Conservation (phyloP, 2,797 vertebrate species). For the Moxostoma hubbsi region DNA sequence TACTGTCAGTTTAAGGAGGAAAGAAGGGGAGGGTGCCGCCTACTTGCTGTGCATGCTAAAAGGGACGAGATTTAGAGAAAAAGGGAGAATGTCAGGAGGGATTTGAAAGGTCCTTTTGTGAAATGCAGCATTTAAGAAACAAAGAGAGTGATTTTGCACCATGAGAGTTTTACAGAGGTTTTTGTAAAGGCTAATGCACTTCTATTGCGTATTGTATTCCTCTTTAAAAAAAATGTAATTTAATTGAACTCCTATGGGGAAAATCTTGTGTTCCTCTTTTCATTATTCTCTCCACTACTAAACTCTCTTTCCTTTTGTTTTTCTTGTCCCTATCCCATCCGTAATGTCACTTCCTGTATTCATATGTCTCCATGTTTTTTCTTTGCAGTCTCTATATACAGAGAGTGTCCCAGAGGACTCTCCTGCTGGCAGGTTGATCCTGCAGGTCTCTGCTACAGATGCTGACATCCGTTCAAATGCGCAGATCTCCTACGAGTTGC, state of each 20-base stretch:
- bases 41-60: conserved; percentile 46
- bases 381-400: conserved; percentile 83
- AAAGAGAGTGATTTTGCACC: conserved; percentile 40
- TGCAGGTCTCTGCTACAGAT: conserved; percentile 91
- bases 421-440: conserved; percentile 86
- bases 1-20: conserved; percentile 18
- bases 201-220: conserved; percentile 32
- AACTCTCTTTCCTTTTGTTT: conserved; percentile 38
- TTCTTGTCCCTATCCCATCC: not conserved
- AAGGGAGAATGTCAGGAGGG: conserved; percentile 28
- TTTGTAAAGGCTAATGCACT: conserved; percentile 34
- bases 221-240: conserved; percentile 30
- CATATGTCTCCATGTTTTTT: conserved; percentile 4
- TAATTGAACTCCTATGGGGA: conserved; percentile 18
- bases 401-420: conserved; percentile 90
- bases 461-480: conserved; percentile 96
- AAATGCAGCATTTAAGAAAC: conserved; percentile 53
- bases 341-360: not conserved
- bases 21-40: conserved; percentile 7
- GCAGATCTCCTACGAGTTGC: conserved; percentile 89
- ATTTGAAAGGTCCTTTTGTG: conserved; percentile 51
- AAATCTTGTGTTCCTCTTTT: conserved; percentile 41
- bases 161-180: conserved; percentile 4
- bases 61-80: conserved; percentile 32
- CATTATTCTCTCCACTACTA: not conserved